These are phyloP conservation scores for Siphamia tubifer DNA, from an alignment of 2,113 vertebrate genomes.

Conservation along the genomic window DNA sequence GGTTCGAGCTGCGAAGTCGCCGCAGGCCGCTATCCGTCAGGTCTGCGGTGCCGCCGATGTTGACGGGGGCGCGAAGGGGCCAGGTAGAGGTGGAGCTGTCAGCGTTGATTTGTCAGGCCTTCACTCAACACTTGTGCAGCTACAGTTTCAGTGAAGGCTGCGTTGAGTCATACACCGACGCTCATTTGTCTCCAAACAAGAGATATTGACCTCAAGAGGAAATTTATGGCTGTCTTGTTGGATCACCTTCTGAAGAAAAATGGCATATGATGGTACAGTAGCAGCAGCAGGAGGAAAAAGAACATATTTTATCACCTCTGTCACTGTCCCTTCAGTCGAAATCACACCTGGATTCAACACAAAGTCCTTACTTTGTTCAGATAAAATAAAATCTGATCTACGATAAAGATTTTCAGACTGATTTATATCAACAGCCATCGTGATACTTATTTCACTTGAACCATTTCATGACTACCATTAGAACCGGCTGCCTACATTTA, in stretches of 20 bases:
- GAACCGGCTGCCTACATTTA: no score
- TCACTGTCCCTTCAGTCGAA: no score
- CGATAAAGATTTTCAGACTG: no score
- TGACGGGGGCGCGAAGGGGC: conserved; percentile 64
- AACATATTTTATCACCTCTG: no score
- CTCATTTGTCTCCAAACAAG: conserved; percentile 55
- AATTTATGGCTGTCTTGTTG: conserved; percentile 51
- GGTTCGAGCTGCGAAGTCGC: conserved; percentile 45
- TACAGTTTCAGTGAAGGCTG: conserved; percentile 28
- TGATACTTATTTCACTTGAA: no score
- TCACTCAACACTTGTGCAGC: conserved; percentile 48
- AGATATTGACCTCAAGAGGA: conserved; percentile 38
- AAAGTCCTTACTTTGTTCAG: no score
- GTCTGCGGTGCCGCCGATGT: conserved; percentile 9
- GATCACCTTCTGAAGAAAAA: conserved; percentile 40
- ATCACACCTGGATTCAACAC: no score
- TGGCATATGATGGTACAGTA: background rate
- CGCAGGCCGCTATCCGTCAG: conserved; percentile 59
- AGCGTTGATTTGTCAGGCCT: conserved; percentile 58
- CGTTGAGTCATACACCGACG: conserved; percentile 45
- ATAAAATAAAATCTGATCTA: no score
- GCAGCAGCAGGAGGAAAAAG: no score
- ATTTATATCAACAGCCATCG: no score
- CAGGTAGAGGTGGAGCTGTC: conserved; percentile 78
- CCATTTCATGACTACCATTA: no score